Base-by-base conservation (phyloP, 2,113 vertebrate species). In the Isichthys henryi region DNA sequence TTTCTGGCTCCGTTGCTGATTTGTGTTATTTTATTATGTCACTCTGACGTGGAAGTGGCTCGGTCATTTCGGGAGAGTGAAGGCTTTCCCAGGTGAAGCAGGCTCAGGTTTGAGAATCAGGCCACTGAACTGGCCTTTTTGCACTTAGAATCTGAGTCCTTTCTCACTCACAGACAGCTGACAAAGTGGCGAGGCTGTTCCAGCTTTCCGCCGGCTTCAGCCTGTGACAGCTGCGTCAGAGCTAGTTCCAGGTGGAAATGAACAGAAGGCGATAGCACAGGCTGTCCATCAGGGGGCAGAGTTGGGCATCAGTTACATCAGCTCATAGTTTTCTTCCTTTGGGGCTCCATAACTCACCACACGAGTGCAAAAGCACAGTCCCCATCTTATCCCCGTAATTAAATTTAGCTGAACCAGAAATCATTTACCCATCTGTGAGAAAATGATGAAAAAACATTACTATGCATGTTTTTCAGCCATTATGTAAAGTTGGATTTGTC, bases 261-360 rank as follows among this genome's bases (percentile, higher is more conserved):
- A 43, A 39, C 74, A 39, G 66, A 74, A 11, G 45, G 82, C 19
- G 11, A 66, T 53, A 17, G 17, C 45, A 39, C n/a, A 10, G 17
- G 48, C 17, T 46, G 56, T 70, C 84, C 84, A 52, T 1, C 45
- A 86, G 58, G 45, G 45, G 89, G 89, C 89, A 90, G 46, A n/a
- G 48, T 87, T 87, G n/a, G 8, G 58, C 19, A 27, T 21, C 2
- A 0, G 2, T 80, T 52, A 23, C 43, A 46, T 23, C 13, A 48
- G 9, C 35, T 31, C 11, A 19, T 50, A 39, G 48, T 82, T 82
- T 52, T 21, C 19, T 52, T 58, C 19, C 5, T 17, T 31, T 35
- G 23, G 45, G 23, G 39, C 10, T 21, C 56, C n/a, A n/a, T 62
- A 66, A 46, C 87, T n/a, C 87, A 66, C 13, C 11, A 13, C n/a